A percentile compares a stretch with the other conserved stretches of the same genome.
Conservation (phyloP, 2,797 vertebrate species). For the Geotrypetes seraphini region DNA sequence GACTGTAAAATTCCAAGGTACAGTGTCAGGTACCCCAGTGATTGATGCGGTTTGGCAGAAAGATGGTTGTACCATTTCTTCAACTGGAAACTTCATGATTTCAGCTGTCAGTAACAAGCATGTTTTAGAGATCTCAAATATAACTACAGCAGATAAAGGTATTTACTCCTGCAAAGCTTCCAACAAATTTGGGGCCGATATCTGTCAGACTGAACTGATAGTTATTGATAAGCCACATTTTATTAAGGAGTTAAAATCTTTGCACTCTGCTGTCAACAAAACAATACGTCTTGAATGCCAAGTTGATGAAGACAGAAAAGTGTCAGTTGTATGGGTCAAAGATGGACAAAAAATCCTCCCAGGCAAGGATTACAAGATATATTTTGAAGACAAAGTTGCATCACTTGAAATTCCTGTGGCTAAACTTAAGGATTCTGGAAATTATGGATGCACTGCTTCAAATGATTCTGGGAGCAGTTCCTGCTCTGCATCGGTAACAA, state of each 20-base stretch:
- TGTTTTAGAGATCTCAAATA: slow-evolving; percentile 73
- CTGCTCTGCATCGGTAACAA: slow-evolving; percentile 66
- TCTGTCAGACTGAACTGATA: slow-evolving; percentile 73
- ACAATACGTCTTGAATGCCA: slow-evolving; percentile 84
- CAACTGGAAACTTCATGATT: slow-evolving; percentile 65
- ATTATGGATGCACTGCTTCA: slow-evolving; percentile 79
- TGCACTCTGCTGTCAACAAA: slow-evolving; percentile 76
- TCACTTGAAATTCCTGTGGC: slow-evolving; percentile 87
- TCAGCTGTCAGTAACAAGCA: slow-evolving; percentile 79
- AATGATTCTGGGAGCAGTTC: slow-evolving; percentile 90
- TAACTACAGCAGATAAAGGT: slow-evolving; percentile 72
- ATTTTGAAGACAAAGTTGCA: slow-evolving; percentile 92
- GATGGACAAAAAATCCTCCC: slow-evolving; percentile 86
- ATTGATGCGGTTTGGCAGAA: slow-evolving; percentile 93
- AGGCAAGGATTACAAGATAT: slow-evolving; percentile 86
- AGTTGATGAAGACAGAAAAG: slow-evolving; percentile 91
- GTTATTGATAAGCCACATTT: slow-evolving; percentile 85
- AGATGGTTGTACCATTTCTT: slow-evolving; percentile 72
- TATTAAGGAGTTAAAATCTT: slow-evolving; percentile 69
- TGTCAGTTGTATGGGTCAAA: slow-evolving; percentile 79
- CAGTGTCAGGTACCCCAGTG: slow-evolving; percentile 80
- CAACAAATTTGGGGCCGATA: slow-evolving; percentile 84
- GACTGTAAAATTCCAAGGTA: slow-evolving; percentile 79
- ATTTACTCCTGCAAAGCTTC: slow-evolving; percentile 91
- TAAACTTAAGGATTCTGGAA: slow-evolving; percentile 90